Evolutionary conservation across 2,888 invertebrate genomes (phyloP).

Genomic region (Phragmatobia fuliginosa): DNA sequence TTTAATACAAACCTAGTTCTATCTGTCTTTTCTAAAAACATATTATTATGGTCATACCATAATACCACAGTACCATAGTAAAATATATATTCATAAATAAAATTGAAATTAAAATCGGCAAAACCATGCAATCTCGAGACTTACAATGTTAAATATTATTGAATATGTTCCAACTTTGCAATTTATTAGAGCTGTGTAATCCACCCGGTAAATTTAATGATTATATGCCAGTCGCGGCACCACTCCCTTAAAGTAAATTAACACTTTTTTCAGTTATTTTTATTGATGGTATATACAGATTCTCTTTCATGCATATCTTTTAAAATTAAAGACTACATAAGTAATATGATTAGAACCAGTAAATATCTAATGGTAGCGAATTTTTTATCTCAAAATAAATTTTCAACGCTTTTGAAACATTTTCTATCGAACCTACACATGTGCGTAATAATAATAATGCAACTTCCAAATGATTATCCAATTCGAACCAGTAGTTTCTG

Average conservation of each 20-base stretch:
- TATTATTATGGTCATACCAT: no score
- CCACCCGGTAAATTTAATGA: not conserved
- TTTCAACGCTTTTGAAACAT: no score
- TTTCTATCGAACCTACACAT: no score
- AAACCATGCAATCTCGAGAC: not conserved
- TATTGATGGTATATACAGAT: not conserved
- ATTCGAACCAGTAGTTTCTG: not conserved
- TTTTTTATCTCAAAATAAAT: no score
- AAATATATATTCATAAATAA: not conserved
- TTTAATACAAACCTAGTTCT: not conserved
- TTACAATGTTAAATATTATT: not conserved
- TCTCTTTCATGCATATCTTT: no score
- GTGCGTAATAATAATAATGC: no score
- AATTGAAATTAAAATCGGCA: not conserved
- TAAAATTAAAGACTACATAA: no score
- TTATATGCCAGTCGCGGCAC: no score
- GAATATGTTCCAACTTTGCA: constrained; percentile 1
- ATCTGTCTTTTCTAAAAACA: not conserved
- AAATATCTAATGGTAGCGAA: not conserved
- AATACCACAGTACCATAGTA: not conserved
- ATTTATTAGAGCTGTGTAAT: not conserved
- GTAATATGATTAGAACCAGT: no score
- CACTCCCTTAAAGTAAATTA: not conserved
- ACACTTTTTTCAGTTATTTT: not conserved
- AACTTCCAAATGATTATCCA: not conserved